A percentile compares a stretch with the other conserved stretches of the same genome.
Conservation (phyloP, 2,797 vertebrate genomes). For the Sebastes alutus region DNA sequence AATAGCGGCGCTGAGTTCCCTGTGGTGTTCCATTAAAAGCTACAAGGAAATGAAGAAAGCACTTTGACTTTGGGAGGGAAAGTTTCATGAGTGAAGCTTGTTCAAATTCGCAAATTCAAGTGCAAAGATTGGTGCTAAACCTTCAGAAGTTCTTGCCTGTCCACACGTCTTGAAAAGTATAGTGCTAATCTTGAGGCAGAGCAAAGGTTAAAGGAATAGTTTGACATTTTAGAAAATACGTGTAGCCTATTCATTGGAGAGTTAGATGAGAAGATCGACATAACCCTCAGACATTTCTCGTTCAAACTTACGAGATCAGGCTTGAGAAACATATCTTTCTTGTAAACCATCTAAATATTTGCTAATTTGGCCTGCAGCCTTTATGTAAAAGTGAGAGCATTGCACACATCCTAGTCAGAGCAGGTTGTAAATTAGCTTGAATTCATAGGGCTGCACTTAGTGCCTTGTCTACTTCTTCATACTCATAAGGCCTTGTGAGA, state of each 20-base stretch:
- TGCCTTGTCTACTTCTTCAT: constrained; percentile 33
- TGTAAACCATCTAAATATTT: not conserved
- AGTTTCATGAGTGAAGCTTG: not conserved
- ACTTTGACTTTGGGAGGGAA: not conserved
- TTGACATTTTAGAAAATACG: not conserved
- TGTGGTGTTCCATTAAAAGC: not conserved
- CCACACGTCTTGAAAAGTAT: not conserved
- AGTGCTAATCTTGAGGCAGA: not conserved
- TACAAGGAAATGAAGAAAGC: not conserved
- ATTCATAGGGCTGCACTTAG: constrained; percentile 43
- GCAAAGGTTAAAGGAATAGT: not conserved
- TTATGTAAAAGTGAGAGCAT: constrained; percentile 5
- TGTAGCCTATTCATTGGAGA: not conserved
- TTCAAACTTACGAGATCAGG: not conserved
- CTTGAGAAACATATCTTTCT: not conserved
- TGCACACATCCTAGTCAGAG: constrained; percentile 28
- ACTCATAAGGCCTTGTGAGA: constrained; percentile 17
- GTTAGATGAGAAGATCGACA: not conserved
- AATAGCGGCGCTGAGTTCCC: not conserved
- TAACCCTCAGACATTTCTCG: not conserved
- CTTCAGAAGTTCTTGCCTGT: not conserved
- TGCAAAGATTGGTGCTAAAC: not conserved
- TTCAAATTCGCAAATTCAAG: not conserved
- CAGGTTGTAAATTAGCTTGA: constrained; percentile 44
- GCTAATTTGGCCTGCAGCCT: not conserved